Evolutionary conservation across 64 coral and sea anemone species (phyloP), one percentile per base, ranked within the genome.

Genomic region (Orbicella faveolata): DNA sequence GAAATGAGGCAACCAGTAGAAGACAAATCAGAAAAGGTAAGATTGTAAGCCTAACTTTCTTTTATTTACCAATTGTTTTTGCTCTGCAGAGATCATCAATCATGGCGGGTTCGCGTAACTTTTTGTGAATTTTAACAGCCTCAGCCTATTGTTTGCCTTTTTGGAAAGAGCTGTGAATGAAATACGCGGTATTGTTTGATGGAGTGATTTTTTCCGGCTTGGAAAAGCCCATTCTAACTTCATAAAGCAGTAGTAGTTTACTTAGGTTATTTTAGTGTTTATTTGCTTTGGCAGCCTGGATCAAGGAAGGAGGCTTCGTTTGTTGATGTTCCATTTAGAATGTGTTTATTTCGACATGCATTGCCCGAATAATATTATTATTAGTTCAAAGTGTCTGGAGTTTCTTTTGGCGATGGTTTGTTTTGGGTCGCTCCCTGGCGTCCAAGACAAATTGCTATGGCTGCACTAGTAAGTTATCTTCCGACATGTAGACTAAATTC

Each of bases 11-110:
- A 61, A 48, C 74, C 79, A 44, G 12, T 80, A 55, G 90, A 92
- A 34, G 90, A 92, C 26, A 86, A 87, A 34, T 78, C 75, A 30
- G 83, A 87, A 57, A 92, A 92, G 83, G 90, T 92, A 68, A 79
- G 75, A 64, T 6, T 66, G 7, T 35, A 57, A 11, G 13, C 54
- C 54, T 6, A 57, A 1, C 54, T 57, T 57, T 57, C 54, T 9
- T 69, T 69, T 69, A 69, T 69, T 69, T 69, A n/a, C 66, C 66
- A 3, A n/a, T 21, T 69, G n/a, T 25, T n/a, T 20, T 69, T 67
- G 20, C n/a, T 26, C 0, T 69, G 19, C n/a, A 20, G 19, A n/a
- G 4, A 9, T 23, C 20, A 25, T 23, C 66, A 25, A 23, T 69
- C 66, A 26, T 69, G 66, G 20, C 20, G 66, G 7, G 19, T 23